phyloP scores from a whole-genome alignment of 2,113 vertebrate genomes.

The Uria aalge region DNA sequence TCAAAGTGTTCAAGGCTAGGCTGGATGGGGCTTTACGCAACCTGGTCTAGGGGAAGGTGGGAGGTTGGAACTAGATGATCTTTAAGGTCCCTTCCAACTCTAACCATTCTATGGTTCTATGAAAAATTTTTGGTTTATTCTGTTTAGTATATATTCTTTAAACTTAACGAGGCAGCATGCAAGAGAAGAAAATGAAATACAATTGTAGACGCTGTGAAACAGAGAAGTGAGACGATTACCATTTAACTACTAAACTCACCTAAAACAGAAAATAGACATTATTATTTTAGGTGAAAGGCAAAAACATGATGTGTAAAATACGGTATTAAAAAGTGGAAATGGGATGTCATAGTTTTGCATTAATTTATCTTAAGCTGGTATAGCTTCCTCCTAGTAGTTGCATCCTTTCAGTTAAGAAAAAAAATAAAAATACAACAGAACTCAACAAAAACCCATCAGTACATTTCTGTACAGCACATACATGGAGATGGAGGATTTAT shows the following conservation, averaged over 20 bases:
- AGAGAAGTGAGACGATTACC: not conserved
- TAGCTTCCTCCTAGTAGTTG: not conserved
- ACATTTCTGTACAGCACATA: not conserved
- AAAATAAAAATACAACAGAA: not conserved
- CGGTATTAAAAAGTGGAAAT: not conserved
- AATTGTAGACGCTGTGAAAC: not conserved
- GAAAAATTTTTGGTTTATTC: not conserved
- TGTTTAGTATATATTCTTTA: not conserved
- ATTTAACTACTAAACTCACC: not conserved
- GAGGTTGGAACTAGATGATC: not conserved
- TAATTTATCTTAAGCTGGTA: not conserved
- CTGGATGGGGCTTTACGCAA: not conserved
- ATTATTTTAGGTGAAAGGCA: not conserved
- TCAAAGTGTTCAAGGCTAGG: not conserved
- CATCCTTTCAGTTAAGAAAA: not conserved
- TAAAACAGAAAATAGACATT: not conserved
- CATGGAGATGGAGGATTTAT: not conserved
- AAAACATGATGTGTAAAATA: not conserved
- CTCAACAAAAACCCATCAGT: not conserved
- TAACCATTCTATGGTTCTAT: not conserved
- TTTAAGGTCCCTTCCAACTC: not conserved
- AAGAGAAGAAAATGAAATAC: not conserved
- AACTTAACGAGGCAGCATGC: not conserved
- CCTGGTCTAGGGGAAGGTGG: not conserved
- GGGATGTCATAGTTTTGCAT: not conserved